phyloP scores from a whole-genome alignment of 1,140 invertebrate genomes.

The Hyles euphorbiae region DNA sequence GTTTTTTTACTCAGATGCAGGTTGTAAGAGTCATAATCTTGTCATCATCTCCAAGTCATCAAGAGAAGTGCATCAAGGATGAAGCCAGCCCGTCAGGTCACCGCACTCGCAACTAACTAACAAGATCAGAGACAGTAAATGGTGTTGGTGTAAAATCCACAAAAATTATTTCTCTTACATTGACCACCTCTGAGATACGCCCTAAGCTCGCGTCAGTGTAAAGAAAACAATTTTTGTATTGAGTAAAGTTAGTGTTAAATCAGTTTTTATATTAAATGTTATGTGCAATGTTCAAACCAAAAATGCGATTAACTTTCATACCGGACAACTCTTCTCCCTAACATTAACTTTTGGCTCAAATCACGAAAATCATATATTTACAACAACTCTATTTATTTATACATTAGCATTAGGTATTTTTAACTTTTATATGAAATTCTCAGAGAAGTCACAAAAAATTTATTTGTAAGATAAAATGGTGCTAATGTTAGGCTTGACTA shows the following conservation, averaged over 20 bases:
- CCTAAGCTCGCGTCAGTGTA: slow-evolving; percentile 55
- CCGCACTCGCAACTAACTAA: slow-evolving; percentile 22
- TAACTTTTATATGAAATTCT: slow-evolving; percentile 72
- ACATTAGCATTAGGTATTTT: slow-evolving; percentile 73
- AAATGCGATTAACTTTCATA: slow-evolving; percentile 69
- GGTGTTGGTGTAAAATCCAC: slow-evolving; percentile 35
- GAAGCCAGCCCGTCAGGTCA: slow-evolving; percentile 12
- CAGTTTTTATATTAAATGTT: slow-evolving; percentile 63
- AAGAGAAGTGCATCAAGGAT: slow-evolving; percentile 17
- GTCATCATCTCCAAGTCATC: slow-evolving; percentile 35
- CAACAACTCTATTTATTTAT: slow-evolving; percentile 71
- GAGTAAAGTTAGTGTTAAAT: slow-evolving; percentile 39
- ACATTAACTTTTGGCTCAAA: slow-evolving; percentile 71
- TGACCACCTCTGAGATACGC: slow-evolving; percentile 43
- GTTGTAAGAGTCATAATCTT: slow-evolving; percentile 28
- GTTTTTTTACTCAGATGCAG: slow-evolving; percentile 37
- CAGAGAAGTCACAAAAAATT: slow-evolving; percentile 71
- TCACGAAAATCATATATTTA: slow-evolving; percentile 63
- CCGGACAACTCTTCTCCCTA: slow-evolving; percentile 49
- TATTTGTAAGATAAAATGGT: slow-evolving; percentile 73
- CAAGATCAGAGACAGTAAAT: slow-evolving; percentile 22
- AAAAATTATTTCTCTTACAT: slow-evolving; percentile 60
- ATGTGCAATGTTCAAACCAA: slow-evolving; percentile 73
- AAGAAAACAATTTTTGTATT: slow-evolving; percentile 58
- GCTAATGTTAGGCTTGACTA: slow-evolving; percentile 73